Percentiles rank a stretch among this genome's conserved stretches.
Evolutionary conservation across 2,113 vertebrate species (phyloP).

Genomic region (Eudyptes chrysolophus): DNA sequence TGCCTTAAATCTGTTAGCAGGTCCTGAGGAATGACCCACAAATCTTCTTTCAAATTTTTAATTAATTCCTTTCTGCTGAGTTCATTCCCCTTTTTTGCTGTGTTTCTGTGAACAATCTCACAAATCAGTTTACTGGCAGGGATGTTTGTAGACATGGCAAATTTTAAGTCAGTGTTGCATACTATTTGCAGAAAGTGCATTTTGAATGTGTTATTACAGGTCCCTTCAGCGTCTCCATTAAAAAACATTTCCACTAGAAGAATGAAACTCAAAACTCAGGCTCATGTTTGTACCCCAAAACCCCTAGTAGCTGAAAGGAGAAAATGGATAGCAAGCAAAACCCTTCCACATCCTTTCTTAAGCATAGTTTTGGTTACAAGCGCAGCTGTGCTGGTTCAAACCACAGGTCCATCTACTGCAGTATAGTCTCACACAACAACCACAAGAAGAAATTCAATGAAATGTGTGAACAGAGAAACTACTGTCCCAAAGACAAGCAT

Average conservation of each 20-base stretch:
- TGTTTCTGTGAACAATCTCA: slow-evolving; percentile 50
- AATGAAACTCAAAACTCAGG: neutral
- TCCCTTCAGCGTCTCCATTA: neutral
- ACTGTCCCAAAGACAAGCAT: neutral
- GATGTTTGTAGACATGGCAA: slow-evolving; percentile 45
- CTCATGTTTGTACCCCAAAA: neutral
- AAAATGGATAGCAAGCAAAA: neutral
- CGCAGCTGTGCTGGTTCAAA: neutral
- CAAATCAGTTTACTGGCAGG: slow-evolving; percentile 61
- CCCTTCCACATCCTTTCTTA: neutral
- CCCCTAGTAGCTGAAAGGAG: neutral
- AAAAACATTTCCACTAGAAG: neutral
- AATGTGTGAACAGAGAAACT: neutral
- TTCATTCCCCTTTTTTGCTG: slow-evolving; percentile 43
- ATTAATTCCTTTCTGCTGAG: slow-evolving; percentile 54
- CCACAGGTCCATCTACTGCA: neutral
- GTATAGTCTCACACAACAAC: neutral
- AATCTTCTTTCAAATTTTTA: slow-evolving; percentile 44
- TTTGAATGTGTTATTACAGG: neutral
- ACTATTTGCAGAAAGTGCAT: slow-evolving; percentile 41
- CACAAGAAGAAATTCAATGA: neutral
- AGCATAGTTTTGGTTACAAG: neutral
- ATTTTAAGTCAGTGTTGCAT: slow-evolving; percentile 48
- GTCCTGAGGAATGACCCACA: slow-evolving; percentile 13
- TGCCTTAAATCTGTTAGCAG: slow-evolving; percentile 1